These are phyloP conservation scores for Gadopsis marmoratus DNA, from an alignment of 2,797 vertebrate genomes.

Conservation along the genomic window DNA sequence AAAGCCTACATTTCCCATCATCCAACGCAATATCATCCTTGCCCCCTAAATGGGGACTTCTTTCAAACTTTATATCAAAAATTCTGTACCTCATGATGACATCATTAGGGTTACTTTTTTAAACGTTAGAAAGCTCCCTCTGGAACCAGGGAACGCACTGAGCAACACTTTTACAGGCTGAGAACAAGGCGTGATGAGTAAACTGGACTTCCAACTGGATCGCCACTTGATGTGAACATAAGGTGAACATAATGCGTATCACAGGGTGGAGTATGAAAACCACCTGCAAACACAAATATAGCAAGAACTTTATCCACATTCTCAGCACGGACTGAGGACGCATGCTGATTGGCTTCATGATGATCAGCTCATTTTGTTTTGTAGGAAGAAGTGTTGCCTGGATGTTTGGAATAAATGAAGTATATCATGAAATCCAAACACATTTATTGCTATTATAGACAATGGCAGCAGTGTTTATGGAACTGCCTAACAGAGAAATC, in stretches of 20 bases:
- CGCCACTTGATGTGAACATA: not conserved
- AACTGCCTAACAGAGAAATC: constrained; percentile 47
- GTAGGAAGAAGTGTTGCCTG: constrained; percentile 15
- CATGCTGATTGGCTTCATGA: constrained; percentile 10
- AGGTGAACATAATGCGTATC: not conserved
- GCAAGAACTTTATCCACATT: not conserved
- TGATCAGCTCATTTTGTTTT: constrained; percentile 33
- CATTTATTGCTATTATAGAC: constrained; percentile 32
- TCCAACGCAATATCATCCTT: not conserved
- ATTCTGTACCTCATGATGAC: not conserved
- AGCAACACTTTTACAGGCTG: not conserved
- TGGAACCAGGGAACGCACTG: not conserved
- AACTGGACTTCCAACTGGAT: not conserved
- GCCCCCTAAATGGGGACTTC: no score
- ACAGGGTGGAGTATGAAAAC: not conserved
- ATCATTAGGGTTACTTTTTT: not conserved
- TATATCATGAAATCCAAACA: constrained; percentile 46
- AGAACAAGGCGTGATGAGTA: not conserved
- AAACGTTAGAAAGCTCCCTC: no score
- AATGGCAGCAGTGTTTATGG: constrained; percentile 56
- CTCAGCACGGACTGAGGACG: not conserved
- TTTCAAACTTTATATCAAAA: not conserved
- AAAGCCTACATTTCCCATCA: not conserved
- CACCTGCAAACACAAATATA: not conserved
- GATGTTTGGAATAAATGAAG: constrained; percentile 43